A percentile compares a stretch with the other conserved stretches of the same genome.
phyloP scores from a whole-genome alignment of 2,797 vertebrate genomes.

The Gambusia yucatana region DNA sequence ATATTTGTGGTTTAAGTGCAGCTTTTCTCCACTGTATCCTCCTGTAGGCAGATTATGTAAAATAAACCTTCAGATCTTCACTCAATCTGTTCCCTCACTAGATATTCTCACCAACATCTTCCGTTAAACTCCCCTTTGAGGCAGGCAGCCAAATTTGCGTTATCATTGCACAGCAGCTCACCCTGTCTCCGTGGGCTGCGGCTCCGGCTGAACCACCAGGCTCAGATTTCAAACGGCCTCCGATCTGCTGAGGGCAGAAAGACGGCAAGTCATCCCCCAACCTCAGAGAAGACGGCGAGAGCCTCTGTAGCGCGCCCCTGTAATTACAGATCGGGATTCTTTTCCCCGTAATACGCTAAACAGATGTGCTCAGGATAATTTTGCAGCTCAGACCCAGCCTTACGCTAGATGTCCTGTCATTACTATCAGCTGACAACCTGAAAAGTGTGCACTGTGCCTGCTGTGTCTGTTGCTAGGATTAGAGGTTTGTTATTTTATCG shows the following conservation, averaged over 20 bases:
- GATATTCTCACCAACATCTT: constrained; percentile 30
- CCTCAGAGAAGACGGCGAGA: constrained; percentile 56
- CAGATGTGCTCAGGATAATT: constrained; percentile 73
- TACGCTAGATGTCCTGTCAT: constrained; percentile 59
- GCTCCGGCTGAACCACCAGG: constrained; percentile 45
- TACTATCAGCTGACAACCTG: constrained; percentile 45
- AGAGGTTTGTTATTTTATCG: neutral
- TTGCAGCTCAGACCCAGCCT: constrained; percentile 52
- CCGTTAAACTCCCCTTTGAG: constrained; percentile 41
- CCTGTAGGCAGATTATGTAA: constrained; percentile 1
- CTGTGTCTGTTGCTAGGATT: neutral
- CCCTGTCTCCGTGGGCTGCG: constrained; percentile 32
- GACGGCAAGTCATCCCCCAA: constrained; percentile 48
- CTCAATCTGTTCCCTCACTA: constrained; percentile 7
- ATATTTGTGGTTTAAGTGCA: constrained; percentile 13
- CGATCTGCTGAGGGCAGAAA: constrained; percentile 60
- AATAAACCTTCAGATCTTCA: constrained; percentile 26
- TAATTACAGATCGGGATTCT: constrained; percentile 77
- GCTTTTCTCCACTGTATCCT: constrained; percentile 5
- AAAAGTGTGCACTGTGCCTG: constrained; percentile 13
- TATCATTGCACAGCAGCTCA: constrained; percentile 50
- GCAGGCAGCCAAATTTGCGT: constrained; percentile 37
- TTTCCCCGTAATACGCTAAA: constrained; percentile 75
- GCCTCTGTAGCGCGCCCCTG: constrained; percentile 66
- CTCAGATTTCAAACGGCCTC: constrained; percentile 77